Base-by-base conservation (phyloP, 2,888 invertebrate genomes). In the Rhingia campestris region DNA sequence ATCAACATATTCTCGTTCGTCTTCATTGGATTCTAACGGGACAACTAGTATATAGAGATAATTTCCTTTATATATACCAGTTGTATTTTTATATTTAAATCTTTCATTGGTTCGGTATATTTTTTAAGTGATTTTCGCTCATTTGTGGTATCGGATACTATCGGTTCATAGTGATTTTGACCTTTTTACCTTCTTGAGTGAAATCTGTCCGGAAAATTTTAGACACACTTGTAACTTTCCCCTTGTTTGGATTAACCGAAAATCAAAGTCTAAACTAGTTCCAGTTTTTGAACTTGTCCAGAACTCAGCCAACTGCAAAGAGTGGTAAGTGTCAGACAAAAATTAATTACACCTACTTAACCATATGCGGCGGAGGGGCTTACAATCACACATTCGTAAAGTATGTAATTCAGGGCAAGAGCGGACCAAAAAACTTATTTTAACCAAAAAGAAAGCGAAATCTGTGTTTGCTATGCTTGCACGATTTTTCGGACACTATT, bases 21-120 rank as follows among this genome's bases (percentile, higher is more conserved):
- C 79, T 84, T 89, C 88, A 89, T 90, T 90, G 90, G 89, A 89
- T 90, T 88, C 89, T 90, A 90, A 91, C 91, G 91, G 91, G 90
- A 91, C 89, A 90, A 90, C 91, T 89, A 90, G 91, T 90, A 89
- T 80, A 51, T 84, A 80, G 39, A 80, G 43, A 84, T 41, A 84
- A 53, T 70, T 64, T 66, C 66, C 22, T 14, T 37, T 59, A n/a
- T 32, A 35, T 9, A 35, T 32, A 6, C 4, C 51, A 10, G 10
- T 54, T 41, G 49, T 9, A 69, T 33, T 51, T 54, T 61, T 43
- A 7, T 58, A 37, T 51, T 56, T 66, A 53, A 66, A 41, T 73
- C 66, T 47, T 47, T 66, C 33, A n/a, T 43, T 53, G 10, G 49
- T 32, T 33, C 7, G 6, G 30, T 51, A 37, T n/a, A 12, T 4